phyloP scores from a whole-genome alignment of 2,113 vertebrate genomes.

The Gallinago media region DNA sequence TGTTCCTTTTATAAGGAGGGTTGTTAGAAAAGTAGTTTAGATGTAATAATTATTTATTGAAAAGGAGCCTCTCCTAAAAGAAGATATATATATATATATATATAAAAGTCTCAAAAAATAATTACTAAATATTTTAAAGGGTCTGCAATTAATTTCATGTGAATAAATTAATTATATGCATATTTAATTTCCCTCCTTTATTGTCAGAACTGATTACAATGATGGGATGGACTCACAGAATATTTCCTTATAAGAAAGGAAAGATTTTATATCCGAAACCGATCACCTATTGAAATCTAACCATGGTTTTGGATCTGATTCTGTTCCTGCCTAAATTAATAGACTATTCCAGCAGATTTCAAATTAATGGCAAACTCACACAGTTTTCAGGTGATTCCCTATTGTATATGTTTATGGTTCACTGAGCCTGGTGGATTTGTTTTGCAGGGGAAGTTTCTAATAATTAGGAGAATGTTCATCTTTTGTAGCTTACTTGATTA shows the following conservation, averaged over 20 bases:
- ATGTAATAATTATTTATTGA: neutral
- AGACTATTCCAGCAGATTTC: neutral
- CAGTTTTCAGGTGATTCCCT: neutral
- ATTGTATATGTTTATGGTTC: neutral
- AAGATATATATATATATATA: neutral
- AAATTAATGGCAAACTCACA: neutral
- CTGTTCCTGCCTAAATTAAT: neutral
- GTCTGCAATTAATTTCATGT: neutral
- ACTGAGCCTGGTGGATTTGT: neutral
- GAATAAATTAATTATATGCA: neutral
- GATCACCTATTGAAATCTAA: neutral
- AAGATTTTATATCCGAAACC: neutral
- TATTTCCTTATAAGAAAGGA: neutral
- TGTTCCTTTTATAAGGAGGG: neutral
- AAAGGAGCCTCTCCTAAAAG: neutral
- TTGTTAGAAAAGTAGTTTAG: neutral
- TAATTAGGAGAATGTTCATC: neutral
- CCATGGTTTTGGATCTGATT: neutral
- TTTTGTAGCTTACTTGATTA: neutral
- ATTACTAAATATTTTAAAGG: neutral
- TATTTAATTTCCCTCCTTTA: neutral
- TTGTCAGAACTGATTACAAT: neutral
- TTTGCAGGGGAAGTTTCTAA: neutral
- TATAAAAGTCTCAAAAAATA: neutral
- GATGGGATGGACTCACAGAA: neutral